Conservation (phyloP, 1,140 invertebrate genomes). For the silkworm (Bombyx mori) region ASM3026992v2 NC_085133.1:3067501-3068000, state of each 20-base stretch:
- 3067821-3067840: too few relatives aligned
- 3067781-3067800: constrained; percentile 45
- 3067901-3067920: too few relatives aligned
- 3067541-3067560: constrained; percentile 51
- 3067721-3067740: constrained; percentile 35
- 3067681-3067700: constrained; percentile 30
- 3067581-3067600: constrained; percentile 16
- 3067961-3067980: too few relatives aligned
- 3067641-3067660: constrained; percentile 58
- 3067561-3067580: constrained; percentile 21
- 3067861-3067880: too few relatives aligned
- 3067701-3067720: constrained; percentile 46
- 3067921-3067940: too few relatives aligned
- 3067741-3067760: constrained; percentile 31
- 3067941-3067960: too few relatives aligned
- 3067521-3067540: constrained; percentile 50
- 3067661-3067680: constrained; percentile 45
- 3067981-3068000: too few relatives aligned
- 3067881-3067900: too few relatives aligned
- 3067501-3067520: constrained; percentile 58
- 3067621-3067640: constrained; percentile 65
- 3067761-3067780: constrained; percentile 62
- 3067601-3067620: constrained; percentile 55
- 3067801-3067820: constrained; percentile 19
- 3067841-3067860: constrained; percentile 7